Conservation (phyloP, 2,113 vertebrate species). For the Cyprinodon variegatus region DNA sequence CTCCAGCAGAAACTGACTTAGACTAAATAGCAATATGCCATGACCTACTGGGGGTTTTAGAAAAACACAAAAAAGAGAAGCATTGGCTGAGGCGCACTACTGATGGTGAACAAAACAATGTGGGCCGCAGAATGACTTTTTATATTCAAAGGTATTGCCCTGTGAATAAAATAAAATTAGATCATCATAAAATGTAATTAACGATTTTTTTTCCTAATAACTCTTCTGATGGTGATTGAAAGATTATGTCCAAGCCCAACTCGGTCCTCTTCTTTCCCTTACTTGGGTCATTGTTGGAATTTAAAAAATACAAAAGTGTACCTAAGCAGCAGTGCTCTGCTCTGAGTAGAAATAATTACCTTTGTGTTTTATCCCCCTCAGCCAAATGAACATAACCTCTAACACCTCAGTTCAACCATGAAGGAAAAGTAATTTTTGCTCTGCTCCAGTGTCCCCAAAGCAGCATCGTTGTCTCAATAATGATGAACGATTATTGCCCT, state of each 20-base stretch:
- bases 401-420: constrained; percentile 31
- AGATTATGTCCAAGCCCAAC: background rate
- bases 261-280: background rate
- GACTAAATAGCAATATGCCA: no score
- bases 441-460: constrained; percentile 59
- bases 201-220: background rate
- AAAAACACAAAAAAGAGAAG: background rate
- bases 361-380: background rate
- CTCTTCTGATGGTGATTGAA: background rate
- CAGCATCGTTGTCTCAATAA: constrained; percentile 69
- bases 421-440: constrained; percentile 75
- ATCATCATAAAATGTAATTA: background rate
- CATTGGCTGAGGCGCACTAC: no score
- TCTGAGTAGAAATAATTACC: constrained; percentile 11
- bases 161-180: background rate
- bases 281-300: background rate
- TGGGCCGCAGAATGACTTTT: background rate
- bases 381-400: constrained; percentile 14
- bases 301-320: background rate
- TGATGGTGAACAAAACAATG: background rate
- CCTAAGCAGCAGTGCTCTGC: background rate
- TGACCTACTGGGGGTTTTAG: background rate
- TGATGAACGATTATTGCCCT: constrained; percentile 79
- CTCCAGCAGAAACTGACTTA: no score
- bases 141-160: background rate